Evolutionary conservation across 1,140 invertebrate species (phyloP).

Genomic region (Sycophaga agraensis): DNA sequence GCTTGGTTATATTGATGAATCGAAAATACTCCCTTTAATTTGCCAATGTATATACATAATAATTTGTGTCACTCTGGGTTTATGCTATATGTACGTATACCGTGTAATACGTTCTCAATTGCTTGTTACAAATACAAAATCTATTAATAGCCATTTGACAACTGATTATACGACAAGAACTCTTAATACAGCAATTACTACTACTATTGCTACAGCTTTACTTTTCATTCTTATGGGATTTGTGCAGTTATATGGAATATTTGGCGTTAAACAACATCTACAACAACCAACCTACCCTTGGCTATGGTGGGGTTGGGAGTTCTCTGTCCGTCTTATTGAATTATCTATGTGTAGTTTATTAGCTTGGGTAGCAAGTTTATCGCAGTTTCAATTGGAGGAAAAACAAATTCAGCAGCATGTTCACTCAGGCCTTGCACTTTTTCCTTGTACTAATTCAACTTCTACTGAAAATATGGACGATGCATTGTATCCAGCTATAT

Average conservation of each 20-base stretch:
- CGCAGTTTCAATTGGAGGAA: constrained; percentile 56
- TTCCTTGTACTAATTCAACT: constrained; percentile 74
- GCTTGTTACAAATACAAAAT: constrained; percentile 44
- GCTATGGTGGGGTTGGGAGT: constrained; percentile 88
- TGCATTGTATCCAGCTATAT: constrained; percentile 75
- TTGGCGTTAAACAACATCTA: constrained; percentile 66
- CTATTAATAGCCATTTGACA: constrained; percentile 45
- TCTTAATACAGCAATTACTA: constrained; percentile 76
- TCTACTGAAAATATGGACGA: constrained; percentile 68
- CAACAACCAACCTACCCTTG: constrained; percentile 69
- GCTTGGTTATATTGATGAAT: constrained; percentile 54
- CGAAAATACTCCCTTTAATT: constrained; percentile 68
- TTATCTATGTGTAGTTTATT: constrained; percentile 79
- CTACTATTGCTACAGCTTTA: constrained; percentile 81
- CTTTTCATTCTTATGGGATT: constrained; percentile 78
- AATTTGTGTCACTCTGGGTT: constrained; percentile 74
- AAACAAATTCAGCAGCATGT: constrained; percentile 56
- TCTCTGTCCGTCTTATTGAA: constrained; percentile 79
- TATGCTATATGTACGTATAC: constrained; percentile 84
- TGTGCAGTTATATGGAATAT: constrained; percentile 80
- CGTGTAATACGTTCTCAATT: constrained; percentile 53
- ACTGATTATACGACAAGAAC: constrained; percentile 53
- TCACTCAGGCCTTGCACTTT: constrained; percentile 72
- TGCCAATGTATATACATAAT: constrained; percentile 82
- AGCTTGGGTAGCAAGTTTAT: constrained; percentile 77